Base-by-base conservation (phyloP, 2,797 vertebrate genomes). In the Onychomys arenicola region DNA sequence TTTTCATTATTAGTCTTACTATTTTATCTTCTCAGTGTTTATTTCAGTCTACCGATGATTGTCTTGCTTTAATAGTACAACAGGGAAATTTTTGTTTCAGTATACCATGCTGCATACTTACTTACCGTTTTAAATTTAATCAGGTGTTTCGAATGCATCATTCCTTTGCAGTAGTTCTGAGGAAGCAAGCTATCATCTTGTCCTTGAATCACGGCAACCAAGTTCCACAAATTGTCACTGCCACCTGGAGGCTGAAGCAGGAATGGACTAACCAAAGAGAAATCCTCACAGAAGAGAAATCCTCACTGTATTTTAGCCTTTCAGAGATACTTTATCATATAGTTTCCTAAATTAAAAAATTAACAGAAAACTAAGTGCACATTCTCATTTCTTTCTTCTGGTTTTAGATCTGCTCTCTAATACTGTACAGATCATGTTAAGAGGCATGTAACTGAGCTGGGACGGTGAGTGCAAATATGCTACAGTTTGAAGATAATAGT, bases 141-240 rank as follows among this genome's bases (percentile, higher is more conserved):
- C 90, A 99, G 98, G 97, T 99, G 99, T 90, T 99, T 99, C 99
- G 99, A 99, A 97, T 99, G 99, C 99, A 99, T 99, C 98, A 99
- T 99, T 95, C 99, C 99, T 98, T 99, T 99, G 96, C 99, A 98
- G 98, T 99, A 99, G 98, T 99, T 99, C 78, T 99, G 98, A 13
- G 99, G 99, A 86, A 99, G 99, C 92, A 99, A 98, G 57, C 99
- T 99, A 96, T 99, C 99, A 16, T 99, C 99, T 96, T 99, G 99
- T 16, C 99, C 99, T 55, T 99, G 99, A 89, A 99, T 98, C 89
- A 99, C 99, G 3, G 99, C 99, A 94, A 99, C 99, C 97, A 99
- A 98, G 98, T 99, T 99, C 99, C 99, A 99, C 89, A 99, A 98
- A 98, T 99, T 99, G 92, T 99, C 99, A 98, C 99, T 99, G 97